These are phyloP conservation scores for Stigmatopora nigra DNA, from an alignment of 2,113 vertebrate species.

Conservation along the genomic window DNA sequence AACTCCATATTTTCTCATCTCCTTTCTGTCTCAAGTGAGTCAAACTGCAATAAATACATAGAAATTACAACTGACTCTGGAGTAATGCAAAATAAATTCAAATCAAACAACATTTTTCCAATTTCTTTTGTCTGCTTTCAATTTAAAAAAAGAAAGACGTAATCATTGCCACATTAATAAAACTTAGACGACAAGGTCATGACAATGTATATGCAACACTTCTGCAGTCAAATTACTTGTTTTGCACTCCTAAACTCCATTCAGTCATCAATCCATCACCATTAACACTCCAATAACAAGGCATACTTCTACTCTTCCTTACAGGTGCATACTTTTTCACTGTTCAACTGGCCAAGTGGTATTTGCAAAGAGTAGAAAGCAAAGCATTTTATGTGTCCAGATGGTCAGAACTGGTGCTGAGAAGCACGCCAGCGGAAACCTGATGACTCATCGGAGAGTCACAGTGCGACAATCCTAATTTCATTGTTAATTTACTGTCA, in stretches of 20 bases:
- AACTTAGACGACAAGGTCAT: background rate
- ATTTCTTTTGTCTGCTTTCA: no score
- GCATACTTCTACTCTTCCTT: conserved; percentile 39
- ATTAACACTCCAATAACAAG: conserved; percentile 28
- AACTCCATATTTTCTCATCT: conserved; percentile 11
- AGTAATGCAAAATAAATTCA: no score
- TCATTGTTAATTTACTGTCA: conserved; percentile 47
- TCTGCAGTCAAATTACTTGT: background rate
- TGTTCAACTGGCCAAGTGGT: conserved; percentile 44
- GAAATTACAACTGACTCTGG: no score
- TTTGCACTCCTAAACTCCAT: background rate
- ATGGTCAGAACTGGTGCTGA: conserved; percentile 35
- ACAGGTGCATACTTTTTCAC: conserved; percentile 42
- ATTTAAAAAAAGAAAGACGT: no score
- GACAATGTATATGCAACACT: background rate
- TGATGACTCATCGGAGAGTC: conserved; percentile 49
- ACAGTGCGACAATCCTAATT: conserved; percentile 31
- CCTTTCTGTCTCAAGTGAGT: conserved; percentile 19
- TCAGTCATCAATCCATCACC: conserved; percentile 40
- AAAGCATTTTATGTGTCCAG: conserved; percentile 32
- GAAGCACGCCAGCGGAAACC: conserved; percentile 31
- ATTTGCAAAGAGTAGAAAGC: conserved; percentile 9
- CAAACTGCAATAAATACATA: background rate
- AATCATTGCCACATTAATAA: background rate
- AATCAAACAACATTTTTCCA: no score